Evolutionary conservation across 2,797 vertebrate genomes (phyloP), one percentile per base, ranked within the genome.

Genomic region (Otolemur crassicaudatus): DNA sequence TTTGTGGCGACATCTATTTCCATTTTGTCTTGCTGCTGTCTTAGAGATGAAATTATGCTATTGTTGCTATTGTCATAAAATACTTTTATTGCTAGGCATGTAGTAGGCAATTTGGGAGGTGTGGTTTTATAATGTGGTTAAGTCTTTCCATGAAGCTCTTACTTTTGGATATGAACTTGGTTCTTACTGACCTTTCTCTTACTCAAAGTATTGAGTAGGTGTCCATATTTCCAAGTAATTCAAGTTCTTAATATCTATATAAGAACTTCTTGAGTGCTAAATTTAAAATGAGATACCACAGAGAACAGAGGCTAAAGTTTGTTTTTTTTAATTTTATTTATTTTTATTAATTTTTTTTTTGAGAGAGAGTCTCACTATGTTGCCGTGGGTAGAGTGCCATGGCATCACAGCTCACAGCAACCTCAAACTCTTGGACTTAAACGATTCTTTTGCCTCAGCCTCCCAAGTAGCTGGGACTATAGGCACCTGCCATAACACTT

Each of bases 171-270:
- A 16, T 67, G 37, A 87, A 79, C 61, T 92, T 90, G 29, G 40
- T 85, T 87, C 70, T 69, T 75, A 81, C 56, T 67, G 69, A 94
- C 76, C 31, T 80, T 96, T 88, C 43, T 94, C 43, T 82, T 82
- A 91, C 49, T 89, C 60, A 81, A 20, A 73, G 72, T 60, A 69
- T 20, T 93, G 29, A 72, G 0, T 73, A 60, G 61, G 29, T 10
- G 70, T 86, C 61, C 53, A 91, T 85, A 85, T 70, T 73, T 87
- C 67, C 20, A 95, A 82, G 56, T 76, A 49, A 90, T 93, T 34
- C 13, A 77, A 60, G 27, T 90, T 69, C 56, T 27, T 93, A 53
- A 23, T 87, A 72, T 31, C 63, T 61, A 1, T 49, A 73, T 69
- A 58, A 85, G 25, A 94, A 43, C n/a, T 8, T 70, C 69, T 58